Percentiles rank a stretch among this genome's conserved stretches.
Conservation (phyloP, 1,140 invertebrate species). For the Physella acuta region DNA sequence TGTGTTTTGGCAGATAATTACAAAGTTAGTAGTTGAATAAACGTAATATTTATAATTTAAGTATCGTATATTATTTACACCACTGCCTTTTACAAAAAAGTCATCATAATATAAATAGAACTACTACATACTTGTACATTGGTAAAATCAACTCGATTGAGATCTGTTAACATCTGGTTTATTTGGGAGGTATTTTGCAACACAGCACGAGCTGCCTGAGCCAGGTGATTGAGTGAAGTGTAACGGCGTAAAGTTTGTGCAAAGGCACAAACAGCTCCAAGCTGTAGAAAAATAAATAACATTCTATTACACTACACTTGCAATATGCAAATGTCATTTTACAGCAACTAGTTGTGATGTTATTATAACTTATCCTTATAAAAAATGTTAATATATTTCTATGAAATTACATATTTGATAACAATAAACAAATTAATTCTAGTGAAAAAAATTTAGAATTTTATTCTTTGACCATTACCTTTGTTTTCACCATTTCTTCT, state of each 20-base stretch:
- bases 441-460: neutral
- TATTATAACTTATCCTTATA: too few species aligned
- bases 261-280: constrained; percentile 83
- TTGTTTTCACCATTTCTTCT: constrained; percentile 79
- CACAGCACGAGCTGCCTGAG: constrained; percentile 92
- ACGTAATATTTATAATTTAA: too few species aligned
- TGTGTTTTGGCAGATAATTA: too few species aligned
- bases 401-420: too few species aligned
- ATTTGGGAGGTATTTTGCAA: constrained; percentile 95
- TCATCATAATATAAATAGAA: too few species aligned
- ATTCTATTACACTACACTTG: neutral
- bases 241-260: constrained; percentile 92
- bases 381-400: too few species aligned
- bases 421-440: neutral
- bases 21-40: too few species aligned
- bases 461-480: constrained; percentile 62
- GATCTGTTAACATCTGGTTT: constrained; percentile 93
- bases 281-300: constrained; percentile 50
- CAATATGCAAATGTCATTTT: too few species aligned
- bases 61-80: too few species aligned
- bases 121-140: constrained; percentile 81
- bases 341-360: too few species aligned
- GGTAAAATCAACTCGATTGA: constrained; percentile 95
- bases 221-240: constrained; percentile 97
- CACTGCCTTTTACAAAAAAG: too few species aligned